A percentile compares a stretch with the other conserved stretches of the same genome.
These are phyloP conservation scores for Borostomias antarcticus DNA, from an alignment of 2,797 vertebrate species.

Conservation along the genomic window DNA sequence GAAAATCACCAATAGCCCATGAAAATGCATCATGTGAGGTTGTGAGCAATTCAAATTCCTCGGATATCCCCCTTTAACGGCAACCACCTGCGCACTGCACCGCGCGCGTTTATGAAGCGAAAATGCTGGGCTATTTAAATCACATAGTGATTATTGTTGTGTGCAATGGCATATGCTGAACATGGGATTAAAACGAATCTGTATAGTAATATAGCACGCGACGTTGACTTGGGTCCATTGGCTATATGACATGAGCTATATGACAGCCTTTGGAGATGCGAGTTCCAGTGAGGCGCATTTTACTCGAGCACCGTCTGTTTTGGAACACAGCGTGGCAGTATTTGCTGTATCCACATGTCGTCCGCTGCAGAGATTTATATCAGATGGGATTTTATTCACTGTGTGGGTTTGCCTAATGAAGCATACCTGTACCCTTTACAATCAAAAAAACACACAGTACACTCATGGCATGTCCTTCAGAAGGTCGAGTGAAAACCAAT, in stretches of 20 bases:
- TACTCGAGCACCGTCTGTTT: conserved; percentile 63
- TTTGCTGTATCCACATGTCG: conserved; percentile 65
- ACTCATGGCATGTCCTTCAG: no score
- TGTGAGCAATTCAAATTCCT: no score
- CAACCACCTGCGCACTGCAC: not conserved
- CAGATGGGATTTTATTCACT: not conserved
- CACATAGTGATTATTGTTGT: no score
- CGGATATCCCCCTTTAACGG: no score
- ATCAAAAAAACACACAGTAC: no score
- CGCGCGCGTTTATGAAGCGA: not conserved
- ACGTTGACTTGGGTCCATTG: not conserved
- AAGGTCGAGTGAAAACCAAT: not conserved
- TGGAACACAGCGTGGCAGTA: conserved; percentile 79
- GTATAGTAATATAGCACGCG: not conserved
- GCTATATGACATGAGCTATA: not conserved
- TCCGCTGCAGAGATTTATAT: not conserved
- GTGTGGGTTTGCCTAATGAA: not conserved
- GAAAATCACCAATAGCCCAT: no score
- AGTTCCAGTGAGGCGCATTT: not conserved
- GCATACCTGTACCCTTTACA: no score
- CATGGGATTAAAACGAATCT: no score
- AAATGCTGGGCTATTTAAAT: no score
- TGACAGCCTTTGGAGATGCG: not conserved
- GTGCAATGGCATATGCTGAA: no score
- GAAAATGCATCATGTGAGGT: no score